Base-by-base conservation (phyloP, 2,888 invertebrate species). In the Eupithecia subumbrata region DNA sequence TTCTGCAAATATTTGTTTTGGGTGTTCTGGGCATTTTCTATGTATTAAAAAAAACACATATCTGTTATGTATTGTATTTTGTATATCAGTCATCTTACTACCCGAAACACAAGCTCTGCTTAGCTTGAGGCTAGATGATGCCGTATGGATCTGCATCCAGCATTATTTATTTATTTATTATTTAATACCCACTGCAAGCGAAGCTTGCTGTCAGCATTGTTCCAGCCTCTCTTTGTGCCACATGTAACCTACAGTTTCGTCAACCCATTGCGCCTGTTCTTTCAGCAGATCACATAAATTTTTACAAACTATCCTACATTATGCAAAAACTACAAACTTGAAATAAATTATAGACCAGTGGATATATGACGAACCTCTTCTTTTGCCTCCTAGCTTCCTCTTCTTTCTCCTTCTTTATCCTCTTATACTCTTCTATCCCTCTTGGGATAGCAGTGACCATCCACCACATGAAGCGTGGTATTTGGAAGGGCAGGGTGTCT, bases 401-500 rank as follows among this genome's bases (percentile, higher is more conserved):
- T 88, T 92, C 88, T 92, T 92, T 87, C 92, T 96, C 88, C 90
- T 89, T 96, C 79, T 86, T 83, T 69, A 82, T 82, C 74, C 84
- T 88, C 72, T 87, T 90, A 7, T 90, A 79, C 71, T 92, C 92
- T 64, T 87, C 81, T 2, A 94, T 84, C 0, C 85, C 86, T 5
- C 86, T 88, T 0, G 97, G 97, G 74, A 97, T 88, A 25, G 95
- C 95, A 2, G 95, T 92, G 18, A 96, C 91, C 18, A 95, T 88
- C 88, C 95, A 94, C 96, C 97, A 97, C 45, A 96, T 91, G 81
- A 96, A 95, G 81, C 96, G 89, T 0, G 97, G 97, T 85, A 98
- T 96, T 95, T 98, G 98, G 87, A 97, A 96, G 0, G 98, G 98
- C 83, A 98, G 91, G 1, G 98, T 98, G 86, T 98, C 96, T 86